Evolutionary conservation across 2,797 vertebrate genomes (phyloP).

Genomic region (Clarias fuscus): DNA sequence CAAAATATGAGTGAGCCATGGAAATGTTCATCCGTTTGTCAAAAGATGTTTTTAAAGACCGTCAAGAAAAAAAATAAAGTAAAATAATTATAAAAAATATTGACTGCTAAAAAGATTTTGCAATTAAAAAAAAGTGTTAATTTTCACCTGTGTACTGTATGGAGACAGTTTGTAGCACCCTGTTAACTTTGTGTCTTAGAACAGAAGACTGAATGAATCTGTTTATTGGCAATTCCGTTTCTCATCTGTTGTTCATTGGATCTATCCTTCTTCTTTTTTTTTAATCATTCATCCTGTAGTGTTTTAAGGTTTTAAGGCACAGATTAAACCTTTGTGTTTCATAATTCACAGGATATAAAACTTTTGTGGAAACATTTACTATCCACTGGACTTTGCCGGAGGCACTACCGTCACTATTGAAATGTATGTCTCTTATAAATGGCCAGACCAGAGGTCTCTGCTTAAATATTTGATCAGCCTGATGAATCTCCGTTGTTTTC

Average conservation of each 20-base stretch:
- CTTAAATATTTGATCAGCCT: slow-evolving; percentile 53
- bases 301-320: slow-evolving; percentile 18
- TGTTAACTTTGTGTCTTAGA: background rate
- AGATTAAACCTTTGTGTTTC: slow-evolving; percentile 17
- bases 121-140: too few relatives aligned
- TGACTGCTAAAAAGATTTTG: too few relatives aligned
- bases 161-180: too few relatives aligned
- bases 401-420: slow-evolving; percentile 28
- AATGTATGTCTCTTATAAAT: slow-evolving; percentile 42
- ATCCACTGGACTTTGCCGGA: slow-evolving; percentile 33
- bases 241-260: background rate
- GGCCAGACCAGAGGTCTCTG: slow-evolving; percentile 25
- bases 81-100: too few relatives aligned
- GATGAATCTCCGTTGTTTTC: slow-evolving; percentile 53
- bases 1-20: too few relatives aligned
- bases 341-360: slow-evolving; percentile 30
- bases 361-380: slow-evolving; percentile 33
- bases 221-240: background rate
- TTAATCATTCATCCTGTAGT: background rate
- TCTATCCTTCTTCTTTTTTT: background rate
- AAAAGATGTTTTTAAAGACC: too few relatives aligned
- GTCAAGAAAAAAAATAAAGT: too few relatives aligned
- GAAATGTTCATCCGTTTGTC: too few relatives aligned
- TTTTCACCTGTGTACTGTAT: too few relatives aligned
- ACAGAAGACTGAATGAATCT: slow-evolving; percentile 14